Base-by-base conservation (phyloP, 2,113 vertebrate genomes). In the Chinchilla lanigera region DNA sequence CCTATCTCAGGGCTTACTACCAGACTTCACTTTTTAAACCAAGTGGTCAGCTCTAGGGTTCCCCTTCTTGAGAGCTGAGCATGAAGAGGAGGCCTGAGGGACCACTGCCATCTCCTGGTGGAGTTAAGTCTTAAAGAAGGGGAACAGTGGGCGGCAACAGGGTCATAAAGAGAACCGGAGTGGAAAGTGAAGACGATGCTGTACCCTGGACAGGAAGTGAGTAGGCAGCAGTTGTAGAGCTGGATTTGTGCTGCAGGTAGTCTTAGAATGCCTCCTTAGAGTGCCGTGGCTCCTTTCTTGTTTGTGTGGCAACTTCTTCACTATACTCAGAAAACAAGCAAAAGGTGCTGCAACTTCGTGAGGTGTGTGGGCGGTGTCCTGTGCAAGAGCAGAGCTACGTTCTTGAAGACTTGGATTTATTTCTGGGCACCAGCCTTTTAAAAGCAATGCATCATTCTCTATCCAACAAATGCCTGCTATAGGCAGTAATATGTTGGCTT, bases 401-500 rank as follows among this genome's bases (percentile, higher is more conserved):
- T 97, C 82, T 71, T 84, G 61, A 91, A 69, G 63, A 93, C 26
- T 0, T 96, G 44, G 58, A 88, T 97, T 97, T 97, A 97, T 94
- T 97, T 96, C 88, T 93, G 86, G 83, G 85, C 80, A 94, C 50
- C 33, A 44, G 89, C 86, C 63, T 97, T 89, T 97, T 86, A 95
- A 97, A 96, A 97, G 96, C 92, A 96, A 14, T 96, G 93, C 86
- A 82, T 88, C 44, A 78, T 96, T 96, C 93, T 90, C 96, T 75
- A 82, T 75, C 93, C 90, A 98, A 82, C 97, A 97, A 65, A 97
- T 90, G 82, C 81, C 73, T 96, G 28, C 75, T 71, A 16, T 6
- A 14, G 35, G 75, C 65, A 83, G 20, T 86, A 78, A 30, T 86
- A 38, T 41, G 65, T 96, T 97, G 85, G 69, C 30, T 86, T 67